These are phyloP conservation scores for Rhamnusium bicolor DNA, from an alignment of 2,888 invertebrate species.

Conservation along the genomic window DNA sequence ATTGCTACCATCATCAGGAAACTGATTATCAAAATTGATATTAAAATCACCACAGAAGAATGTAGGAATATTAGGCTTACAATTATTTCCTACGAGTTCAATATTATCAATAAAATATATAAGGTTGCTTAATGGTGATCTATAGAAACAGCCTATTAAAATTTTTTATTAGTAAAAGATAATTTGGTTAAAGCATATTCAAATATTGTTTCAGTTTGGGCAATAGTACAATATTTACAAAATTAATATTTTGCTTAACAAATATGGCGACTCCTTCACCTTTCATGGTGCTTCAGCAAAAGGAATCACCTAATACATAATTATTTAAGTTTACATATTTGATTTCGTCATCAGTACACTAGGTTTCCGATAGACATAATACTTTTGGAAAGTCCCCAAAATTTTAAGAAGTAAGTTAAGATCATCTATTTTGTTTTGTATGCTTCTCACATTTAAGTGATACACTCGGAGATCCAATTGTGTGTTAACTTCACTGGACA, in stretches of 20 bases:
- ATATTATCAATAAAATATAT: neutral
- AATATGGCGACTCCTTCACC: neutral
- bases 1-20: neutral
- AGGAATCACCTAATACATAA: neutral
- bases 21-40: neutral
- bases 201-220: neutral
- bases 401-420: neutral
- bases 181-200: neutral
- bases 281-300: neutral
- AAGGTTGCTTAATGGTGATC: neutral
- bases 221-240: neutral
- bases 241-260: neutral
- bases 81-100: neutral
- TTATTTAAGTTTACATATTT: neutral
- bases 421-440: neutral
- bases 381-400: neutral
- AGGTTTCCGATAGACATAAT: neutral
- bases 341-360: neutral
- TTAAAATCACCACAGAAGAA: too few relatives aligned
- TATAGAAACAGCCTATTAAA: neutral
- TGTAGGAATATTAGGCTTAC: neutral
- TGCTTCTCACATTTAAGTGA: neutral
- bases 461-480: neutral
- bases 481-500: neutral
- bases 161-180: neutral